Conservation (phyloP, 2,113 vertebrate genomes). For the Choloepus hoffmanni region DNA sequence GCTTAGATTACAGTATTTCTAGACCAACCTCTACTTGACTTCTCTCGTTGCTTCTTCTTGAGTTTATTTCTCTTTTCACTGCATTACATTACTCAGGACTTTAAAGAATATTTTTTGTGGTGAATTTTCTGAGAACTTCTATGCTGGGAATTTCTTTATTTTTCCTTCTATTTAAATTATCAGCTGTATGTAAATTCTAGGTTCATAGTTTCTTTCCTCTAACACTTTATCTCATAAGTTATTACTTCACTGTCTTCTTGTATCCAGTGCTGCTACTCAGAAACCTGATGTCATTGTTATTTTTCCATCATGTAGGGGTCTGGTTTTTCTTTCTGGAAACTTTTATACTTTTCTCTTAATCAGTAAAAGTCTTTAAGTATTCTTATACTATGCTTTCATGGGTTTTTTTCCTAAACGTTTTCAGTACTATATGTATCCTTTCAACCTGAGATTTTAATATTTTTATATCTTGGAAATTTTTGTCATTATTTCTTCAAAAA, state of each 20-base stretch:
- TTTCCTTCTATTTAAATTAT: not conserved
- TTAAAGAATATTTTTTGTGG: slow-evolving; percentile 7
- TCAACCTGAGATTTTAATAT: slow-evolving; percentile 13
- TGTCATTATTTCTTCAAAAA: slow-evolving; percentile 15
- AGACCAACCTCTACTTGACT: not conserved
- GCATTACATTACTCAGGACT: not conserved
- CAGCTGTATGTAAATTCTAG: slow-evolving; percentile 19
- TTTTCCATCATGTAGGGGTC: not conserved
- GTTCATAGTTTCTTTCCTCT: not conserved
- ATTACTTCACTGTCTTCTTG: not conserved
- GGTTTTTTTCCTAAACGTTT: not conserved
- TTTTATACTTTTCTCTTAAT: slow-evolving; percentile 34
- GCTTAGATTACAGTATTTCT: not conserved
- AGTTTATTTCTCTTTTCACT: slow-evolving; percentile 34
- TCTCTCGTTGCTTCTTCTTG: not conserved
- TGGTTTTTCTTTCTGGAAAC: slow-evolving; percentile 13
- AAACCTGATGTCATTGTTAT: not conserved
- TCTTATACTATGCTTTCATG: not conserved
- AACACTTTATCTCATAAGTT: not conserved
- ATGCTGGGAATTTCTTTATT: not conserved
- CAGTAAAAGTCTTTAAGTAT: not conserved
- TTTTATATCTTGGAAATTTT: slow-evolving; percentile 15
- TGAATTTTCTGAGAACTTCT: not conserved
- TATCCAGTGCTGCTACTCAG: not conserved
- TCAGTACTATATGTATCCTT: not conserved